Base-by-base conservation (phyloP, 2,113 vertebrate genomes). In the Acinonyx jubatus region DNA sequence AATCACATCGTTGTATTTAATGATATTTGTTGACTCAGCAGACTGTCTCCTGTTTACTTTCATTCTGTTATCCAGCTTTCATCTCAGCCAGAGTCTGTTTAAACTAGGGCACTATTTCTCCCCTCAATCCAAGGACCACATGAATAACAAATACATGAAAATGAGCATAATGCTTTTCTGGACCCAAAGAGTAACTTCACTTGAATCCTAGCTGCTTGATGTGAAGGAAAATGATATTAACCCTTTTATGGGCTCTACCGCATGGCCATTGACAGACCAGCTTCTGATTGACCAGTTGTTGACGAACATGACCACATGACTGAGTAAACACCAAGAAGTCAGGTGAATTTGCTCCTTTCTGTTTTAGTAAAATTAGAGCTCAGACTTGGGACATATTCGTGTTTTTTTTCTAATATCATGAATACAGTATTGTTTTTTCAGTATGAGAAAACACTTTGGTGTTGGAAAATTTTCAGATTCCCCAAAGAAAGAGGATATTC, bases 21-120 rank as follows among this genome's bases (percentile, higher is more conserved):
- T 95, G 86, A 69, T 41, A 61, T 69, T 68, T 86, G 84, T 52
- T 50, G 48, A 94, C 41, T 52, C 93, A 90, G 84, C 76, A 66
- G 61, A 91, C 45, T 68, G 7, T 76, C 74, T 87, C 36, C 61
- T 97, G 66, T 97, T 98, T 94, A 66, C 80, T 92, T 91, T 87
- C 73, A 29, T 97, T 84, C 55, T 63, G 2, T 48, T 84, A 7
- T 11, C 14, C 69, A 25, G 68, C 90, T 98, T 98, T 96, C 76
- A 97, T 97, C 94, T 95, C 95, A 94, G 96, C 57, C 19, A 48
- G 97, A 89, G 69, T n/a, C 80, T 68, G 69, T 97, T 80, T 95
- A 92, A 97, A 92, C 45, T 23, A 85, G 92, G 81, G 73, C 95
- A 92, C n/a, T 71, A 65, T 93, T 97, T 96, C 81, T 80, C 79